phyloP scores from a whole-genome alignment of 2,888 invertebrate genomes.

The Leucoma salicis region DNA sequence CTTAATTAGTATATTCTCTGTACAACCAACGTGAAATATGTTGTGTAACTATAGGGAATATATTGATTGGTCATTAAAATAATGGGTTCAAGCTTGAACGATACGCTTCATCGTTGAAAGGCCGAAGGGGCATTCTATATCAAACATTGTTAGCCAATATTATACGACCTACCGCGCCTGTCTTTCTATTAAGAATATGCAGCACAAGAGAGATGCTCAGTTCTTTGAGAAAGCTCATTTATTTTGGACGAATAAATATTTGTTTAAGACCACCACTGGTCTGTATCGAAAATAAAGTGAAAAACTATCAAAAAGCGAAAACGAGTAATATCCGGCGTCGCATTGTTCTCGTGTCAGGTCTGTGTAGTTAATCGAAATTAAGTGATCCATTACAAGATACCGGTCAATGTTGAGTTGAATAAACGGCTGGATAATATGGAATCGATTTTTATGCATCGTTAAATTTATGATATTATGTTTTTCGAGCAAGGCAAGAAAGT shows the following conservation, averaged over 20 bases:
- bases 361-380: constrained; percentile 75
- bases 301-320: constrained; percentile 72
- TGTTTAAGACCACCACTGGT: constrained; percentile 50
- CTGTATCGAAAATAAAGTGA: constrained; percentile 62
- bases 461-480: constrained; percentile 33
- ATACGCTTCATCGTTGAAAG: constrained; percentile 55
- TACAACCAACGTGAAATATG: constrained; percentile 58
- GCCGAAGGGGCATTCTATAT: constrained; percentile 55
- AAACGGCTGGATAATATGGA: constrained; percentile 64
- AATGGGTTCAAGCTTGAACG: constrained; percentile 64
- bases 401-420: constrained; percentile 56
- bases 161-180: constrained; percentile 20
- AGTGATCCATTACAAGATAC: constrained; percentile 80
- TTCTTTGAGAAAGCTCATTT: constrained; percentile 32
- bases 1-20: constrained; percentile 68
- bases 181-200: constrained; percentile 18
- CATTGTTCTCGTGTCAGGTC: constrained; percentile 66
- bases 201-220: constrained; percentile 17
- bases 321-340: constrained; percentile 75
- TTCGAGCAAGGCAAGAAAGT: too few species aligned
- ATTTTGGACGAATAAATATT: constrained; percentile 49
- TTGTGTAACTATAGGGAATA: constrained; percentile 62
- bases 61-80: constrained; percentile 76
- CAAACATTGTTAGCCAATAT: constrained; percentile 39
- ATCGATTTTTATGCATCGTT: constrained; percentile 64